Percentiles rank a stretch among this genome's conserved stretches.
Evolutionary conservation across 2,113 vertebrate species (phyloP).

Genomic region (Xerus inauris): DNA sequence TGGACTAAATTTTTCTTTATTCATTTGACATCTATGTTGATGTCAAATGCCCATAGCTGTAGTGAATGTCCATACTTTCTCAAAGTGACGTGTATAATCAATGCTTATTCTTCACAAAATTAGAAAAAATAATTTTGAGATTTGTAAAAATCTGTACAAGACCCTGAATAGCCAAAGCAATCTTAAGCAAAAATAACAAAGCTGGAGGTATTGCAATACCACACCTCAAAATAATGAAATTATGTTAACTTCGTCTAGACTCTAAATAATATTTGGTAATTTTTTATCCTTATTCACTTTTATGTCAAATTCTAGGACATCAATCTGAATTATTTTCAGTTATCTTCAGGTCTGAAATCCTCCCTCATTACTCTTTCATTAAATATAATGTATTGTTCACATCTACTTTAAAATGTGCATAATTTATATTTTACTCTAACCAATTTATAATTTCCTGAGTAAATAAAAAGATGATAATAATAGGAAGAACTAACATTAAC

Average conservation of each 20-base stretch:
- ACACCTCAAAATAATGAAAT: neutral
- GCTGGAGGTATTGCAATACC: rapidly evolving
- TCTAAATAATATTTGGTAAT: neutral
- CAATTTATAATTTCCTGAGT: neutral
- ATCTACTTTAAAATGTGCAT: neutral
- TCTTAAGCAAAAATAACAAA: neutral
- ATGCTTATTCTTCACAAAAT: neutral
- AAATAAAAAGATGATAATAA: neutral
- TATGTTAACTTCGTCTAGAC: neutral
- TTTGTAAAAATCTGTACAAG: neutral
- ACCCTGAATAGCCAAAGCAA: neutral
- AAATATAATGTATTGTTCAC: neutral
- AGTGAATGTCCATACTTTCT: neutral
- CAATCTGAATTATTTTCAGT: neutral
- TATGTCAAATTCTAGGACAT: neutral
- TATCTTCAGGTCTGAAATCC: neutral
- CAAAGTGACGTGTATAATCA: neutral
- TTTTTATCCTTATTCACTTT: neutral
- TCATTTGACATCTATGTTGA: neutral
- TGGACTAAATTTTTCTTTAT: neutral
- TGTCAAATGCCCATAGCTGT: neutral
- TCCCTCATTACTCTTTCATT: neutral
- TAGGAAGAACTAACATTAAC: neutral
- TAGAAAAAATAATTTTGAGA: neutral
- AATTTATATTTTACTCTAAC: neutral